Evolutionary conservation across 2,888 invertebrate species (phyloP).

Genomic region (Cybosia mesomella): DNA sequence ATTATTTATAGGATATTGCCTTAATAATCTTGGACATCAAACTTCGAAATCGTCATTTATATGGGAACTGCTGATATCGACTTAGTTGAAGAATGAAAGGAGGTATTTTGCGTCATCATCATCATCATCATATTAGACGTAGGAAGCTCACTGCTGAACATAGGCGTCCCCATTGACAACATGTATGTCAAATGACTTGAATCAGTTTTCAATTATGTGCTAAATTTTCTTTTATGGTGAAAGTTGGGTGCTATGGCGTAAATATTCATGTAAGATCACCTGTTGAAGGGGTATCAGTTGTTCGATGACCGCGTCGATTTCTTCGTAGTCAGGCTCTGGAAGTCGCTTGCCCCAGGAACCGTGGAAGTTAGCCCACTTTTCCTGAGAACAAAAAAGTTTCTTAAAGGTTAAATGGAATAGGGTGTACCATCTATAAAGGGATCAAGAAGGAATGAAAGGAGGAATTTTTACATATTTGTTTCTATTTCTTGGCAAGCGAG

Average conservation of each 20-base stretch:
- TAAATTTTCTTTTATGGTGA: not conserved
- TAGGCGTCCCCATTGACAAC: too few species aligned
- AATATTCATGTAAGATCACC: constrained; percentile 50
- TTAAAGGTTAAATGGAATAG: not conserved
- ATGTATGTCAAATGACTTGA: too few species aligned
- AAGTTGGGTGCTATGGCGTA: not conserved
- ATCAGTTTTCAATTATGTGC: not conserved
- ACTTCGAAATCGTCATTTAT: too few species aligned
- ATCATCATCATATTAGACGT: too few species aligned
- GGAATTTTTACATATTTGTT: not conserved
- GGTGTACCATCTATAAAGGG: not conserved
- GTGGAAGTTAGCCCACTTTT: constrained; percentile 90
- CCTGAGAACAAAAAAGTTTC: constrained; percentile 64
- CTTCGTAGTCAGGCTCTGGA: constrained; percentile 77
- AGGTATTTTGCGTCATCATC: too few species aligned
- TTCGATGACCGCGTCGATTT: constrained; percentile 72
- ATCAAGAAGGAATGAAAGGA: not conserved
- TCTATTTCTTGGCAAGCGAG: too few species aligned
- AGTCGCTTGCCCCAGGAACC: constrained; percentile 91
- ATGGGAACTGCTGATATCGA: too few species aligned
- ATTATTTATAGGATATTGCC: not conserved
- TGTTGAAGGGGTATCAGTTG: constrained; percentile 71
- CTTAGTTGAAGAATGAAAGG: too few species aligned
- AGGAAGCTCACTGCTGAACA: too few species aligned
- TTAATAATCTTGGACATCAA: not conserved